Evolutionary conservation across 2,888 invertebrate species (phyloP).

Genomic region (Clusia tigrina): DNA sequence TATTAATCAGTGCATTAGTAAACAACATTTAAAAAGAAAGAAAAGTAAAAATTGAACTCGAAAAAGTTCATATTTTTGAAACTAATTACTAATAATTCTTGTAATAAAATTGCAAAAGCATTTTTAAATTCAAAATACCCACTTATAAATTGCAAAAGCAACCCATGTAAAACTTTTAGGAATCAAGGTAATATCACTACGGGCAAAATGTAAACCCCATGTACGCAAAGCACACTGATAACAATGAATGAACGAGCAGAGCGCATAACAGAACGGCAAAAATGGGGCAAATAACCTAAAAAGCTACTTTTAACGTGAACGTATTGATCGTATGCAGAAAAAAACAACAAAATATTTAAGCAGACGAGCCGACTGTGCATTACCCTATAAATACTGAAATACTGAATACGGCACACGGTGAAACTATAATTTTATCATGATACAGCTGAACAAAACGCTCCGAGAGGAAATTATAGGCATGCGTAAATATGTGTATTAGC

Average conservation of each 20-base stretch:
- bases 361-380: no score
- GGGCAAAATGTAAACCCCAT: background rate
- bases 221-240: background rate
- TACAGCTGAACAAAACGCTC: no score
- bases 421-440: no score
- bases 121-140: background rate
- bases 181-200: no score
- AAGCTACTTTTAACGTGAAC: background rate
- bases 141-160: conserved; percentile 1
- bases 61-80: background rate
- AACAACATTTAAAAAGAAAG: background rate
- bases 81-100: background rate
- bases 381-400: no score
- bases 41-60: background rate
- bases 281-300: conserved; percentile 30
- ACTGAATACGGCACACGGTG: no score
- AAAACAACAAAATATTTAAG: conserved; percentile 1
- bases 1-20: no score
- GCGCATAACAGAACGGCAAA: conserved; percentile 4
- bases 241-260: conserved; percentile 4
- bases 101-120: background rate
- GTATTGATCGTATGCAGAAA: background rate
- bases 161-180: background rate
- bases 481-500: no score
- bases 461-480: no score